Evolutionary conservation across 2,888 invertebrate genomes (phyloP).

Genomic region (Rhingia campestris): DNA sequence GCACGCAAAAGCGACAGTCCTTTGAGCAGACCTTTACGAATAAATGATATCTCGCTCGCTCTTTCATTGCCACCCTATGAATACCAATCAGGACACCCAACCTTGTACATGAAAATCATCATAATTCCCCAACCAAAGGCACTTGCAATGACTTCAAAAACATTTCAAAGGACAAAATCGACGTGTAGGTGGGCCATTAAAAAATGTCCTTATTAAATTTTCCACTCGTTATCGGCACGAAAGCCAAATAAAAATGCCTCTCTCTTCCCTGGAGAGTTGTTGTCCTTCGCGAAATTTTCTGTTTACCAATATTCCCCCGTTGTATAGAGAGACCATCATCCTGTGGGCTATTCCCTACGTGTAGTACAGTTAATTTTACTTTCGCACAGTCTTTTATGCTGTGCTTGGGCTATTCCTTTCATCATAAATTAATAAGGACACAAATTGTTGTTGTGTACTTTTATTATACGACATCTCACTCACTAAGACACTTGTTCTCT

Average conservation of each 20-base stretch:
- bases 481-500: background rate
- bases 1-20: slow-evolving; percentile 5
- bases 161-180: background rate
- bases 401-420: background rate
- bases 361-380: slow-evolving; percentile 17
- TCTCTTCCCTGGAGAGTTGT: slow-evolving; percentile 1
- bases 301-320: slow-evolving; percentile 4
- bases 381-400: slow-evolving; percentile 12
- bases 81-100: slow-evolving; percentile 59
- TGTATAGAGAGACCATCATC: slow-evolving; percentile 1
- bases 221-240: slow-evolving; percentile 32
- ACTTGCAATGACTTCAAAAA: slow-evolving; percentile 59
- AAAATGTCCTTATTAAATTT: slow-evolving; percentile 56
- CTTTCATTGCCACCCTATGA: slow-evolving; percentile 57
- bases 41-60: slow-evolving; percentile 20
- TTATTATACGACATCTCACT: slow-evolving; percentile 42
- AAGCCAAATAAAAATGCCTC: background rate
- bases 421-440: slow-evolving; percentile 33
- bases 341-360: background rate
- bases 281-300: slow-evolving; percentile 3
- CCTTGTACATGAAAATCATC: slow-evolving; percentile 59
- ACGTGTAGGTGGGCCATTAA: background rate
- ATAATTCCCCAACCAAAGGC: slow-evolving; percentile 58
- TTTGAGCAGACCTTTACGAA: slow-evolving; percentile 25
- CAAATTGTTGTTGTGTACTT: slow-evolving; percentile 22